These are phyloP conservation scores for Drosophila fuyamai DNA, from an alignment of 1,140 invertebrate species.

Conservation along the genomic window DNA sequence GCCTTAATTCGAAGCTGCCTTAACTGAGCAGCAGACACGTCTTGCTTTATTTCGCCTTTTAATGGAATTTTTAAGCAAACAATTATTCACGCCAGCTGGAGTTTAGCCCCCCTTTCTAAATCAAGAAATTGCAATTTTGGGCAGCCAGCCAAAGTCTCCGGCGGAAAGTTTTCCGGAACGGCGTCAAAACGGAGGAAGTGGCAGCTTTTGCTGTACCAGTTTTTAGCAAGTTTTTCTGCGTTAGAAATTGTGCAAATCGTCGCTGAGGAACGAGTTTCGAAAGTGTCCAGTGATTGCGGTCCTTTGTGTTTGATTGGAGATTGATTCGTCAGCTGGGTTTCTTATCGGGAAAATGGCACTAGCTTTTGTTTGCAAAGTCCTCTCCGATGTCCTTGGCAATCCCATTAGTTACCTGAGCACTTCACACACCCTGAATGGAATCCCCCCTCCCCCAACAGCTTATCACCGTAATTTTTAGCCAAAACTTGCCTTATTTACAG, in stretches of 20 bases:
- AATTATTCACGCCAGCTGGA: conserved; percentile 47
- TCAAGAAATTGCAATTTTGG: conserved; percentile 23
- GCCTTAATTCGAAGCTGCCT: conserved; percentile 9
- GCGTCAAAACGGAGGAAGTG: not conserved
- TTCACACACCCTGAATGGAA: no score
- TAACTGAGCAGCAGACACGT: conserved; percentile 15
- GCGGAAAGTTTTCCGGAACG: not conserved
- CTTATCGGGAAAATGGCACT: not conserved
- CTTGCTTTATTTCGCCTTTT: conserved; percentile 34
- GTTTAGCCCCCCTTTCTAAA: not conserved
- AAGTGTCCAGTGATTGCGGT: conserved; percentile 6
- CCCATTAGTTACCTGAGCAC: conserved; percentile 16
- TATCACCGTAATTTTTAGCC: not conserved
- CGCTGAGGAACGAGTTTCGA: not conserved
- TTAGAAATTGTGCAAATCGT: conserved; percentile 5
- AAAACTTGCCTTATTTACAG: conserved; percentile 31
- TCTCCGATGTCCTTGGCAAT: not conserved
- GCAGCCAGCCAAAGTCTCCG: conserved; percentile 13
- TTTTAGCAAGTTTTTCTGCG: not conserved
- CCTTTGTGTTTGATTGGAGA: conserved; percentile 14
- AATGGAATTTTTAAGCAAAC: conserved; percentile 60
- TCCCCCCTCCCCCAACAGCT: not conserved
- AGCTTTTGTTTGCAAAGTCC: not conserved
- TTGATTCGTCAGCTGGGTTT: conserved; percentile 12
- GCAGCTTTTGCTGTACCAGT: not conserved